Evolutionary conservation across 2,113 vertebrate species (phyloP).

Genomic region (Cheilinus undulatus): DNA sequence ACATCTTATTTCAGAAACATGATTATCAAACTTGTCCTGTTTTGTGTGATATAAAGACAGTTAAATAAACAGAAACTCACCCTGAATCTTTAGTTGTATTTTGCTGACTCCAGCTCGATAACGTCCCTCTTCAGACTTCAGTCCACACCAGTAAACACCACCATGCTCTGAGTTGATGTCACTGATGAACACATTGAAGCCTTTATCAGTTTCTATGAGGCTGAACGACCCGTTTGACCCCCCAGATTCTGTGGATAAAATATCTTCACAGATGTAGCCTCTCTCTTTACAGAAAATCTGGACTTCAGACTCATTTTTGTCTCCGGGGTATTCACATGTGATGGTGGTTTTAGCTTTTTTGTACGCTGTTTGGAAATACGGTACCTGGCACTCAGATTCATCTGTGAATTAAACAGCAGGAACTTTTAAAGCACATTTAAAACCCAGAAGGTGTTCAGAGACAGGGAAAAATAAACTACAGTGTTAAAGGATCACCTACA

Average conservation of each 20-base stretch:
- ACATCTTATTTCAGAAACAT: too few species aligned
- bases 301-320: fast-evolving
- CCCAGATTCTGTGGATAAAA: neutral
- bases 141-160: conserved; percentile 49
- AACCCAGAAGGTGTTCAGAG: too few species aligned
- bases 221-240: neutral
- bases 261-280: fast-evolving
- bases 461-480: too few species aligned
- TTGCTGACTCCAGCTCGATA: fast-evolving
- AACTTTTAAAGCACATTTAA: too few species aligned
- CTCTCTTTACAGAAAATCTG: conserved; percentile 27
- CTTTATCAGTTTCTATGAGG: neutral
- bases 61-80: conserved; percentile 3
- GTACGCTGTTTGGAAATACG: fast-evolving
- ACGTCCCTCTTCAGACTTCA: fast-evolving
- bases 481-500: too few species aligned
- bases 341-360: neutral
- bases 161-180: neutral
- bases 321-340: neutral
- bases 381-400: fast-evolving
- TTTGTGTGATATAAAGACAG: neutral
- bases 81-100: fast-evolving
- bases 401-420: too few species aligned
- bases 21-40: too few species aligned
- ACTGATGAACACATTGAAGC: conserved; percentile 12